Conservation (phyloP, 2,797 vertebrate genomes). For the Loris lydekkerianus region DNA sequence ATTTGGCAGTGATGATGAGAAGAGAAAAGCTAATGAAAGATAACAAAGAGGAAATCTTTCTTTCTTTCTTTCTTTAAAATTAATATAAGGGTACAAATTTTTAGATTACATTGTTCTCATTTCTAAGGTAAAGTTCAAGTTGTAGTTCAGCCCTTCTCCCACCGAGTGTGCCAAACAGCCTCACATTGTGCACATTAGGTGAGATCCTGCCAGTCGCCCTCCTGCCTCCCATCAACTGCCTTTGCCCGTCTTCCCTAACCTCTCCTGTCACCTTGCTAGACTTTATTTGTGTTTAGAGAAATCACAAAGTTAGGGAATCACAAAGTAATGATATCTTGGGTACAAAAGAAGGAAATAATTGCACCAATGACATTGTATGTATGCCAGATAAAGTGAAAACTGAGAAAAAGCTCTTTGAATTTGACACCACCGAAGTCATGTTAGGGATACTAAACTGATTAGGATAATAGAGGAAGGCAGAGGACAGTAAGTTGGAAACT, state of each 20-base stretch:
- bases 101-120: too few species aligned
- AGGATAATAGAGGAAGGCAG: neutral
- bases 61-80: too few species aligned
- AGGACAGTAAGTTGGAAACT: neutral
- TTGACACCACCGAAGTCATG: neutral
- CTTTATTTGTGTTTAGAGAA: too few species aligned
- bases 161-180: too few species aligned
- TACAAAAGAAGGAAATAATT: neutral
- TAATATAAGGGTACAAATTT: too few species aligned
- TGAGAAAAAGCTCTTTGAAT: neutral
- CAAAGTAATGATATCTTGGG: neutral
- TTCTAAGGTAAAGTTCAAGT: too few species aligned
- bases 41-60: neutral
- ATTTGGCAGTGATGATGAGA: neutral
- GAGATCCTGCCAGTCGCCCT: too few species aligned
- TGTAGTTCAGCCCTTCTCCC: too few species aligned
- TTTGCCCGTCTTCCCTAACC: too few species aligned
- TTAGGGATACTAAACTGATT: neutral
- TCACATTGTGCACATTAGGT: too few species aligned
- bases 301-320: neutral
- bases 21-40: neutral
- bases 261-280: too few species aligned
- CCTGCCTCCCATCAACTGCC: too few species aligned
- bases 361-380: neutral
- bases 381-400: neutral